These are phyloP conservation scores for Tribolium freemani DNA, from an alignment of 2,888 invertebrate genomes.

Conservation along the genomic window DNA sequence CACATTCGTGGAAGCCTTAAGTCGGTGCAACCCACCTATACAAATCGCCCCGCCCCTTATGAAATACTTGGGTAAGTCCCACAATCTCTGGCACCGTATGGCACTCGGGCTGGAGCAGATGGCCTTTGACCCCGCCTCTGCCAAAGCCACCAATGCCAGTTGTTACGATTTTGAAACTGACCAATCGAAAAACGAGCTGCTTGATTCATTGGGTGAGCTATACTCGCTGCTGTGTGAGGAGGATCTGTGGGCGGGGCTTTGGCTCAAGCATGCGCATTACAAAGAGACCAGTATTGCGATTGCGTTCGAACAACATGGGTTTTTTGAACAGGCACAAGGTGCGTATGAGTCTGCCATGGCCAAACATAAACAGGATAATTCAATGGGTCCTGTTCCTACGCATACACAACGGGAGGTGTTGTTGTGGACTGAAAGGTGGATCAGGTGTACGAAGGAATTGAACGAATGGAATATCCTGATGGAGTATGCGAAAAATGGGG, in stretches of 20 bases:
- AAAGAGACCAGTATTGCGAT: slow-evolving; percentile 92
- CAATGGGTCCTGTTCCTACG: slow-evolving; percentile 80
- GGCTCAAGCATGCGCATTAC: slow-evolving; percentile 94
- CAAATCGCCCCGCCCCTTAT: slow-evolving; percentile 87
- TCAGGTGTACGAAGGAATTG: slow-evolving; percentile 92
- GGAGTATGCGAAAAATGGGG: slow-evolving; percentile 86
- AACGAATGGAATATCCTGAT: slow-evolving; percentile 97
- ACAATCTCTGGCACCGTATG: slow-evolving; percentile 98
- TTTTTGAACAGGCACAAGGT: slow-evolving; percentile 92
- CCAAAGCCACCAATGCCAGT: slow-evolving; percentile 60
- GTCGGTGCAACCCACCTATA: slow-evolving; percentile 87
- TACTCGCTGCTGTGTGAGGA: slow-evolving; percentile 94
- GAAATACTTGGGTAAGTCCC: slow-evolving; percentile 93
- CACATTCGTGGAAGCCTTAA: slow-evolving; percentile 93
- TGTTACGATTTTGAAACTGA: slow-evolving; percentile 85
- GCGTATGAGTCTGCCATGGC: slow-evolving; percentile 91
- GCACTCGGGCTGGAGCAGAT: slow-evolving; percentile 90
- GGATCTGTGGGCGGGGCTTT: slow-evolving; percentile 96
- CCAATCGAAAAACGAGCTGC: slow-evolving; percentile 76
- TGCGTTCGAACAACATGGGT: slow-evolving; percentile 95
- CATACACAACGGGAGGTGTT: slow-evolving; percentile 83
- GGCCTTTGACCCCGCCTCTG: slow-evolving; percentile 76
- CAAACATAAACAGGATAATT: slow-evolving; percentile 87
- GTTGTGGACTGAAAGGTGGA: slow-evolving; percentile 90
- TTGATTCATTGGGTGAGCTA: slow-evolving; percentile 89